Base-by-base conservation (phyloP, 2,888 invertebrate genomes). In the Patella ulyssiponensis region DNA sequence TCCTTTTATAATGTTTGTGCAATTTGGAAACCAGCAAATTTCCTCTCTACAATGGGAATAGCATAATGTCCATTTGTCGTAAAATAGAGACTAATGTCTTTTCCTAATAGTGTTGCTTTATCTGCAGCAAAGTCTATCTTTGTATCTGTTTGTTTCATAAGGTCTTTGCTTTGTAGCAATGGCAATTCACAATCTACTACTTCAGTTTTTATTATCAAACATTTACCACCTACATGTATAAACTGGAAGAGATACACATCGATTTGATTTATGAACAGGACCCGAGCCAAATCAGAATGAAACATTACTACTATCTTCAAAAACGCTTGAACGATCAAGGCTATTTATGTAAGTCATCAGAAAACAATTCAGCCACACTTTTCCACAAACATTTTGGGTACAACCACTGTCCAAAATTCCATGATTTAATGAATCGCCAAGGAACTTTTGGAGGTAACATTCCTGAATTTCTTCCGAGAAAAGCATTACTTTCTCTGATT, bases 101-200 rank as follows among this genome's bases (percentile, higher is more conserved):
- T 20, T 64, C 64, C 20, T 11, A 64, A 64, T n/a, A 64, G 20
- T 9, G n/a, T 64, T 64, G 64, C 64, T 20, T 20, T 23, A 64
- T 64, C 3, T 5, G n/a, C 23, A 11, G 23, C 64, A 64, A 64
- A 64, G 20, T 64, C 64, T 64, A 64, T 64, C 23, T 64, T 64
- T 4, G 64, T 64, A 23, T 23, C 64, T 20, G 64, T 64, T 64
- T 11, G 11, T 20, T 64, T 64, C 64, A 64, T 64, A n/a, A n/a
- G 20, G 20, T 64, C 64, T 64, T 64, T 64, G 14, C 23, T 64
- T 23, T 23, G 23, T 20, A 64, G 64, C 23, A 64, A 20, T 64
- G 64, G 64, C 64, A 64, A 12, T 20, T 64, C 64, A 64, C 64
- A 64, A 64, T 64, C 64, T 23, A 64, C 64, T 23, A 64, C 64